Evolutionary conservation across 2,888 invertebrate species (phyloP).

Genomic region (Drosophila melanosoma): DNA sequence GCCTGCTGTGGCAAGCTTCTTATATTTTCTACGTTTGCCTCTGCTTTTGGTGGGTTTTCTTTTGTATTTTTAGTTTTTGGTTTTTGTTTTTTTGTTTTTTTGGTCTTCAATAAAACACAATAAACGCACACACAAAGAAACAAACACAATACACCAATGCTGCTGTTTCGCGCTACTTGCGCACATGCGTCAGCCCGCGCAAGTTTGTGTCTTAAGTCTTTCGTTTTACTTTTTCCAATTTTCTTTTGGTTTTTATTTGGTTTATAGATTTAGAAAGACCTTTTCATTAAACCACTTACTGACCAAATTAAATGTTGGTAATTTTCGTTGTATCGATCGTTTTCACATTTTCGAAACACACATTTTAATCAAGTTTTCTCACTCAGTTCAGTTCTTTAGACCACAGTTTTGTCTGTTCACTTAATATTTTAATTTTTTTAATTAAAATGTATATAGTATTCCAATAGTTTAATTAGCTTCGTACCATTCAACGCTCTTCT

Average conservation of each 20-base stretch:
- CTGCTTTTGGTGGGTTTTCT: neutral
- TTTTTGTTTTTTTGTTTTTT: conserved; percentile 47
- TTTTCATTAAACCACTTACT: conserved; percentile 11
- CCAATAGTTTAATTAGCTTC: conserved; percentile 24
- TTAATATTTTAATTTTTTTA: neutral
- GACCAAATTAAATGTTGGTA: conserved; percentile 43
- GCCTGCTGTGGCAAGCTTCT: conserved; percentile 17
- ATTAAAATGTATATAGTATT: neutral
- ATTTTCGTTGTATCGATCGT: conserved; percentile 14
- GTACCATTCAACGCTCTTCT: conserved; percentile 66
- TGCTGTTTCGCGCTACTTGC: conserved; percentile 63
- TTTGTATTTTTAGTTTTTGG: neutral
- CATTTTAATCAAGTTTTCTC: conserved; percentile 6
- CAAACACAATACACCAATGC: conserved; percentile 32
- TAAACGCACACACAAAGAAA: conserved; percentile 24
- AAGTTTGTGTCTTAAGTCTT: conserved; percentile 79
- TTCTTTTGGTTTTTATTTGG: conserved; percentile 17
- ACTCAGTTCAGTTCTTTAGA: conserved; percentile 20
- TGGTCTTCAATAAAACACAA: conserved; percentile 37
- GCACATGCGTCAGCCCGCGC: conserved; percentile 61
- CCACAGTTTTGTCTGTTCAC: neutral
- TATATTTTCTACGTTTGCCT: conserved; percentile 24
- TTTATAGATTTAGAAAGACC: conserved; percentile 4
- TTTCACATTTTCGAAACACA: neutral
- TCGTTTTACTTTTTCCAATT: conserved; percentile 43